Evolutionary conservation across 2,113 vertebrate genomes (phyloP).

Genomic region (Scomber scombrus): DNA sequence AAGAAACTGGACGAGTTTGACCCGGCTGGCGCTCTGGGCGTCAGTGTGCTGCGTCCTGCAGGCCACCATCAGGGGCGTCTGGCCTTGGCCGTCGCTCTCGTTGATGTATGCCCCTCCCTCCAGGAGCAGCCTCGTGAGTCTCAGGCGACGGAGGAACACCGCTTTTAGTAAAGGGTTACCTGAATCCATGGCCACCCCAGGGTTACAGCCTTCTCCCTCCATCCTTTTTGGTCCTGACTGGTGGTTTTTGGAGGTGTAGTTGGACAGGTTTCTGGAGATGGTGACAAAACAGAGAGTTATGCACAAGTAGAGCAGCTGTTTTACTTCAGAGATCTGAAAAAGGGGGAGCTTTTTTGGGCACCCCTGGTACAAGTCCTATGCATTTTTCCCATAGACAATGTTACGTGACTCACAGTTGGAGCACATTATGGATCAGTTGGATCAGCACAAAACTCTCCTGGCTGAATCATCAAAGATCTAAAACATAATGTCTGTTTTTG

Average conservation of each 20-base stretch:
- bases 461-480: too few species aligned
- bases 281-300: slow-evolving; percentile 10
- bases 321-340: not conserved
- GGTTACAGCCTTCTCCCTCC: slow-evolving; percentile 55
- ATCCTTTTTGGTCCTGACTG: slow-evolving; percentile 35
- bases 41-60: slow-evolving; percentile 90
- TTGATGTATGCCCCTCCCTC: slow-evolving; percentile 95
- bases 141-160: slow-evolving; percentile 91
- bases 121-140: slow-evolving; percentile 91
- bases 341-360: too few species aligned
- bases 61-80: slow-evolving; percentile 93
- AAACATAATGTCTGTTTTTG: too few species aligned
- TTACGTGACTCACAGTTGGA: too few species aligned
- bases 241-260: not conserved
- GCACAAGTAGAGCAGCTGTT: not conserved
- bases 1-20: slow-evolving; percentile 92
- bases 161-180: slow-evolving; percentile 92
- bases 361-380: too few species aligned
- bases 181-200: slow-evolving; percentile 53
- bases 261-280: slow-evolving; percentile 32
- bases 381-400: too few species aligned
- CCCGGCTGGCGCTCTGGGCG: slow-evolving; percentile 89
- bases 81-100: slow-evolving; percentile 92
- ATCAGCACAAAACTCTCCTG: too few species aligned
- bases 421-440: too few species aligned